phyloP scores from a whole-genome alignment of 1,140 invertebrate species.

The Zaprionus inermis region DNA sequence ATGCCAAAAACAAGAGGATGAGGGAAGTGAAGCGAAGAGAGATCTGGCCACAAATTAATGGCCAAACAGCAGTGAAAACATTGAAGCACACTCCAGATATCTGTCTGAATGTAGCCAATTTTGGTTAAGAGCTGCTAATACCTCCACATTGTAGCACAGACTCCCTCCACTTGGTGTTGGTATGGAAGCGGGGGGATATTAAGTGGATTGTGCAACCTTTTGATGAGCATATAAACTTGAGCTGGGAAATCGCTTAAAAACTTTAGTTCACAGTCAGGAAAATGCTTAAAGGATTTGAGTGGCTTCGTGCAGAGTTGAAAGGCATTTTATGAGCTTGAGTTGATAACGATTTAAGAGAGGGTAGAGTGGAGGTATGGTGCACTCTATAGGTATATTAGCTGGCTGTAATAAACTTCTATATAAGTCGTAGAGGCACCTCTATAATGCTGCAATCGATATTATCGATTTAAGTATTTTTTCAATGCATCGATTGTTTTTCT shows the following conservation, averaged over 20 bases:
- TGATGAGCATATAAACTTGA: conserved; percentile 6
- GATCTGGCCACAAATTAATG: conserved; percentile 59
- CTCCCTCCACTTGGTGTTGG: neutral
- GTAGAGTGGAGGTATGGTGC: neutral
- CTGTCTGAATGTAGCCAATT: conserved; percentile 73
- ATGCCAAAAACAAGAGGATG: conserved; percentile 65
- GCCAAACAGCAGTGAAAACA: conserved; percentile 52
- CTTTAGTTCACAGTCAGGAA: neutral
- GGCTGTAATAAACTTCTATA: too few relatives aligned
- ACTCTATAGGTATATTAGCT: too few relatives aligned
- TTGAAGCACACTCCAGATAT: conserved; percentile 54
- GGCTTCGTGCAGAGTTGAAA: neutral
- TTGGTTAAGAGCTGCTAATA: conserved; percentile 30
- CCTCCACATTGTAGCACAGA: neutral
- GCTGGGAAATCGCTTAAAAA: neutral
- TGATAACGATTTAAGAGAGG: neutral
- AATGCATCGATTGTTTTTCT: too few relatives aligned
- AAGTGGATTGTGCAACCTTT: conserved; percentile 8
- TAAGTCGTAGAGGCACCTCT: too few relatives aligned
- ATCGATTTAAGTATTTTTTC: too few relatives aligned
- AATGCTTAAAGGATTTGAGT: neutral
- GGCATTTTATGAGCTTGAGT: conserved; percentile 1
- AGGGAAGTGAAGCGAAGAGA: conserved; percentile 3
- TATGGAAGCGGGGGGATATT: neutral
- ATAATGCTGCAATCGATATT: too few relatives aligned